Evolutionary conservation across 2,113 vertebrate species (phyloP).

Genomic region (Dasyurus viverrinus): DNA sequence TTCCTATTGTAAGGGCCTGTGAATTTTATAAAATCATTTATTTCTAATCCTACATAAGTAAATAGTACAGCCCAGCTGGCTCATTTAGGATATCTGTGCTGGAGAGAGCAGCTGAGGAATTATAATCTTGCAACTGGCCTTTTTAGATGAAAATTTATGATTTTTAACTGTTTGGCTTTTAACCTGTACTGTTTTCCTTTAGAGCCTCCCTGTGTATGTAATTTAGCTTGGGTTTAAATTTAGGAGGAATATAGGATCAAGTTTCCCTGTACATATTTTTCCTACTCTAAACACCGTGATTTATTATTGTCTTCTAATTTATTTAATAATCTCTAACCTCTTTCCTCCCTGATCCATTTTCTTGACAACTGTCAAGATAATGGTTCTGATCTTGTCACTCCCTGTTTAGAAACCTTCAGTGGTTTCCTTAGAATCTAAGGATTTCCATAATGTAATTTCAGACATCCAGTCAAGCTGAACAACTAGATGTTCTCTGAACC

Average conservation of each 20-base stretch:
- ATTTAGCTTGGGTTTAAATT: slow-evolving; percentile 30
- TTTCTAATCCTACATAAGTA: slow-evolving; percentile 51
- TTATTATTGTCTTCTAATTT: not conserved
- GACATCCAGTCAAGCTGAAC: not conserved
- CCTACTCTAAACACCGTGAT: not conserved
- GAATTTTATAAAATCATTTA: slow-evolving; percentile 50
- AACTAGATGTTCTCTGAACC: not conserved
- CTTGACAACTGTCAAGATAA: not conserved
- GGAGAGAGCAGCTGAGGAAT: slow-evolving; percentile 43
- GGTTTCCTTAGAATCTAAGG: not conserved
- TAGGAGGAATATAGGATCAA: not conserved
- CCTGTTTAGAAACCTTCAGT: not conserved
- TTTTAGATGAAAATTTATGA: slow-evolving; percentile 53
- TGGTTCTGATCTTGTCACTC: not conserved
- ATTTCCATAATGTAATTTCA: not conserved
- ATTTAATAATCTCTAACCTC: not conserved
- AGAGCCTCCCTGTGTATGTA: slow-evolving; percentile 30
- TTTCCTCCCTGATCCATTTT: not conserved
- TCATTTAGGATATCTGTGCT: slow-evolving; percentile 50
- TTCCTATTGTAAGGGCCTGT: slow-evolving; percentile 50
- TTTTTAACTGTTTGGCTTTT: slow-evolving; percentile 53
- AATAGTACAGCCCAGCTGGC: slow-evolving; percentile 35
- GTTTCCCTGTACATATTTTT: not conserved
- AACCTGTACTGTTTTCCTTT: slow-evolving; percentile 44
- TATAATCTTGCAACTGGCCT: slow-evolving; percentile 54